Conservation (phyloP, 2,113 vertebrate genomes). For the Lasiurus borealis region DNA sequence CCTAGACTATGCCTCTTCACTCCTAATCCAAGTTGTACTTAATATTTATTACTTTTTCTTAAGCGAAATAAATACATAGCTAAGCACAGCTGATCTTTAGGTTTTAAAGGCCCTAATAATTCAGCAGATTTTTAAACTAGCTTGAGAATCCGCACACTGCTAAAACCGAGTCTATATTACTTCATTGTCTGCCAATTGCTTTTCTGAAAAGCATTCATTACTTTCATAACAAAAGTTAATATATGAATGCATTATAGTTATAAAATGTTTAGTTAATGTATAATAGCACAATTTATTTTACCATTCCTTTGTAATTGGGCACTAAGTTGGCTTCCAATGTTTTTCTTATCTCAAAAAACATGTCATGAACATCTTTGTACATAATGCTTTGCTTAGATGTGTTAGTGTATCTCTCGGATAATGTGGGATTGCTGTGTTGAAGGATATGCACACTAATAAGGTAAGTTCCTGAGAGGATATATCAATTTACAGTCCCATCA, state of each 20-base stretch:
- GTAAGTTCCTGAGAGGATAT: conserved; percentile 48
- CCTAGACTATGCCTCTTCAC: not conserved
- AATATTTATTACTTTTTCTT: conserved; percentile 43
- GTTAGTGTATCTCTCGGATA: not conserved
- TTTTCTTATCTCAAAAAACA: not conserved
- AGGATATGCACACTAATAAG: not conserved
- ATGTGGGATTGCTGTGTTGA: not conserved
- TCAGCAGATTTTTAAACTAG: not conserved
- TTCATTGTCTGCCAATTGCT: not conserved
- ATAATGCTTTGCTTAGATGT: not conserved
- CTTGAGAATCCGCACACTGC: not conserved
- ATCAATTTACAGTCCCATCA: conserved; percentile 71
- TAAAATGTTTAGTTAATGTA: not conserved
- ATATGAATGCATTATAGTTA: not conserved
- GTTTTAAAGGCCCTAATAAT: not conserved
- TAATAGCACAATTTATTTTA: conserved; percentile 3
- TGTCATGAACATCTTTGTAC: not conserved
- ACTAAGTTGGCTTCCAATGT: not conserved
- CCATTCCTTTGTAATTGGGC: not conserved
- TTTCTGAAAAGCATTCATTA: conserved; percentile 43
- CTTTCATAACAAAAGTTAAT: conserved; percentile 4
- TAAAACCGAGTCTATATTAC: not conserved
- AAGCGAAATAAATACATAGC: not conserved
- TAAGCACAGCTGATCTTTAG: not conserved
- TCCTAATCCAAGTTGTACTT: not conserved